Base-by-base conservation (phyloP, 35 echinoderm and acorn worm genomes). In the Diadema setosum region DNA sequence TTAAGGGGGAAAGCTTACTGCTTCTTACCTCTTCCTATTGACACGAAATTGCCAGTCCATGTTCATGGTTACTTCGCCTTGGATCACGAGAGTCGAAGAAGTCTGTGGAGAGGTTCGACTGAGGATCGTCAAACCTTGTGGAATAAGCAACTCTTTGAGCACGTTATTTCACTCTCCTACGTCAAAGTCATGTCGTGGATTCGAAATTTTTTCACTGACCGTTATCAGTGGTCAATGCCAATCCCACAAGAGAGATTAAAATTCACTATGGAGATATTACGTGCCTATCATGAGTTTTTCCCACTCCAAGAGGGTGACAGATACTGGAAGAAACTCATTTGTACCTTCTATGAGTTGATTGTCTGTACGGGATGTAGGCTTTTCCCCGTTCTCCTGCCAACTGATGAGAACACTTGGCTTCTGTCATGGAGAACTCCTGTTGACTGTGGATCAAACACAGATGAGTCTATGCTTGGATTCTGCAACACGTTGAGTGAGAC, bases 31-130 rank as follows among this genome's bases (percentile, higher is more conserved):
- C 65, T 93, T 24, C 91, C 87, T 17, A 87, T 93, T 34, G 30
- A 89, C 43, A 93, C 91, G 5, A 26, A 84, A 27, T 64, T 93
- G 5, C 91, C 91, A 17, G 86, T 93, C 12, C 85, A 93, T 75
- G 86, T 93, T 21, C 74, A 93, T 75, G 91, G 91, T 15, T 75
- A 31, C 20, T 89, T 93, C 89, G 91, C 70, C 27, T 39, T 93
- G 23, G 91, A 89, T 64, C 70, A 87, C 45, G 59, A 75, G 23
- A 30, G 69, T 2, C 70, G 69, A 27, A 8, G 81, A 8, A 78
- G 65, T 46, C 42, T 91, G 29, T 49, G 45, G 33, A 78, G 82
- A 76, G 90, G 44, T 25, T 40, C 57, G 48, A 21, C 16, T 0
- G 82, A 52, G 8, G 75, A 86, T 75, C 20, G 18, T n/a, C 29